Base-by-base conservation (phyloP, 1,140 invertebrate genomes). In the Cephus cinctus region DNA sequence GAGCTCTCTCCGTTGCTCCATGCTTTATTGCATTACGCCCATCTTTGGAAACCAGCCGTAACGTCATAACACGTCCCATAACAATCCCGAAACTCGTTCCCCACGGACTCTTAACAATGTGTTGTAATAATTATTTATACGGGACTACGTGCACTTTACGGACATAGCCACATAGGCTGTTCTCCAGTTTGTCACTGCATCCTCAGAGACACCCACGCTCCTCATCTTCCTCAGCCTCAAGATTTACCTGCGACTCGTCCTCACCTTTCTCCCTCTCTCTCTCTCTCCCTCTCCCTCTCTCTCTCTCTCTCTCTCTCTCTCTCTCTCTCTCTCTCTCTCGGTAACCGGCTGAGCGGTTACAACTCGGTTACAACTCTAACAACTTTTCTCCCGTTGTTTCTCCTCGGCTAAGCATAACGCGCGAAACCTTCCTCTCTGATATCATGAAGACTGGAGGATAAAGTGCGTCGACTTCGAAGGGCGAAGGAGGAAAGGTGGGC, bases 21-120 rank as follows among this genome's bases (percentile, higher is more conserved):
- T n/a, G n/a, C n/a, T n/a, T n/a, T n/a, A n/a, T n/a, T n/a, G n/a
- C n/a, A n/a, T n/a, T n/a, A n/a, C n/a, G n/a, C n/a, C 43, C 36
- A 45, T 56, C 59, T 59, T 59, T 50, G 54, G 47, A 39, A 22
- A 30, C 34, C 43, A 16, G 47, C 50, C 54, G 51, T 50, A 32
- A 50, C 32, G 44, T 56, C 47, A 49, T 56, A 56, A 56, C 43
- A 47, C 47, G 43, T 35, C 14, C 25, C 44, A 18, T 61, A 61
- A 54, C 41, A 45, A 53, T 56, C 53, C 41, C 43, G 39, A 52
- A 47, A 49, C 43, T 47, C 46, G 38, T 58, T 53, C 41, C 32
- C 30, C 30, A 25, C 31, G 44, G 30, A n/a, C 25, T 6, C 30
- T 14, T 36, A 48, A 53, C 40, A 46, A 50, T 42, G 52, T 36